Conservation (phyloP, 92 coral and sea anemone genomes). For the Phenganax marumi region DNA sequence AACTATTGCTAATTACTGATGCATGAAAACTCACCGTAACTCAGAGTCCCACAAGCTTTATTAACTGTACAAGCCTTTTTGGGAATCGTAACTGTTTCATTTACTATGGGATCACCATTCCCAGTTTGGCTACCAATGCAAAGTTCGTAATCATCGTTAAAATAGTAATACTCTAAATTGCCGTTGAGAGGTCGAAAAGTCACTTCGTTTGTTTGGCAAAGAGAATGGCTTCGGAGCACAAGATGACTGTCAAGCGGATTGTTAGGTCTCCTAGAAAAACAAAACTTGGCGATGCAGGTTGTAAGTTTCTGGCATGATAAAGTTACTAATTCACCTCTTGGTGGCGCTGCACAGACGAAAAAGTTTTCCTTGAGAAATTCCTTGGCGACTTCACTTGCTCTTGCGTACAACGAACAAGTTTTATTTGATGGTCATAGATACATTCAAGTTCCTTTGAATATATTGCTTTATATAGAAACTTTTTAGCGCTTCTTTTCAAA, state of each 20-base stretch:
- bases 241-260: not conserved
- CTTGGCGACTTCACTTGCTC: too few species aligned
- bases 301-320: too few species aligned
- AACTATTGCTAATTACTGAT: not conserved
- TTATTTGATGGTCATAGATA: too few species aligned
- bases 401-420: too few species aligned
- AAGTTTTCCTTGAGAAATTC: too few species aligned
- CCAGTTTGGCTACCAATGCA: constrained; percentile 7
- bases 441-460: too few species aligned
- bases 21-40: constrained; percentile 14
- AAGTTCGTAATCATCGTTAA: not conserved
- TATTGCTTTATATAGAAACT: too few species aligned
- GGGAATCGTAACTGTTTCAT: not conserved
- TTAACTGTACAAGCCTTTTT: not conserved
- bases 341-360: too few species aligned
- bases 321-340: too few species aligned
- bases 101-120: constrained; percentile 1
- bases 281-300: too few species aligned
- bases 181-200: constrained; percentile 1
- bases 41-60: not conserved
- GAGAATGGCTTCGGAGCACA: not conserved
- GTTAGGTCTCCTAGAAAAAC: not conserved
- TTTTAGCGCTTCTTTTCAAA: too few species aligned
- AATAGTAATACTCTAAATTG: constrained; percentile 4
- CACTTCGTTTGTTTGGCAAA: not conserved